phyloP scores from a whole-genome alignment of 2,113 vertebrate species.

The Urocitellus parryii region DNA sequence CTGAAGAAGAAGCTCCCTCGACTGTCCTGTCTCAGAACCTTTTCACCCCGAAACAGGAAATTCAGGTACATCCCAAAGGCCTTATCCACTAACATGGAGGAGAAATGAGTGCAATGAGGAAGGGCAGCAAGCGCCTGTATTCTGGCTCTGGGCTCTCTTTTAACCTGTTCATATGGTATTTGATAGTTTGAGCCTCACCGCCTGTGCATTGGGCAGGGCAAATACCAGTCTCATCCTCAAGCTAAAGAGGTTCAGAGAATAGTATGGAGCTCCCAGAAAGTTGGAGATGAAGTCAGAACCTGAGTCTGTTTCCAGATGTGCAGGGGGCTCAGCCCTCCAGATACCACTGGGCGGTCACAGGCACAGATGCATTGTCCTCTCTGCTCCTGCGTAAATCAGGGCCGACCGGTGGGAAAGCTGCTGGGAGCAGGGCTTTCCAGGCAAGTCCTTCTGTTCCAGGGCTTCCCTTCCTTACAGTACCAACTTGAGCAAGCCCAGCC shows the following conservation, averaged over 20 bases:
- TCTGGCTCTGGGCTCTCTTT: neutral
- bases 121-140: neutral
- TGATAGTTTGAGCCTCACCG: neutral
- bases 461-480: neutral
- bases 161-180: neutral
- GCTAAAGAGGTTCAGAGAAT: neutral
- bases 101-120: neutral
- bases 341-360: neutral
- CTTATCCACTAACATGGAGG: neutral
- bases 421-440: neutral
- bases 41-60: conserved; percentile 97
- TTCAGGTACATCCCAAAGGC: conserved; percentile 90
- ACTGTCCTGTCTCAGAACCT: conserved; percentile 94
- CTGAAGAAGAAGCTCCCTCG: conserved; percentile 95
- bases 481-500: neutral
- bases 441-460: neutral
- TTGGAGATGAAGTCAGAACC: neutral
- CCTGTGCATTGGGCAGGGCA: neutral
- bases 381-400: neutral
- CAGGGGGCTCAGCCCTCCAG: neutral
- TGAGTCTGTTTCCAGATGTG: neutral
- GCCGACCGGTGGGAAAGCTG: neutral
- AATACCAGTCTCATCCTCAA: neutral
- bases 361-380: neutral
- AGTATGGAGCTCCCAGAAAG: neutral